phyloP scores from a whole-genome alignment of 2,113 vertebrate genomes.

The Tauraco erythrolophus region DNA sequence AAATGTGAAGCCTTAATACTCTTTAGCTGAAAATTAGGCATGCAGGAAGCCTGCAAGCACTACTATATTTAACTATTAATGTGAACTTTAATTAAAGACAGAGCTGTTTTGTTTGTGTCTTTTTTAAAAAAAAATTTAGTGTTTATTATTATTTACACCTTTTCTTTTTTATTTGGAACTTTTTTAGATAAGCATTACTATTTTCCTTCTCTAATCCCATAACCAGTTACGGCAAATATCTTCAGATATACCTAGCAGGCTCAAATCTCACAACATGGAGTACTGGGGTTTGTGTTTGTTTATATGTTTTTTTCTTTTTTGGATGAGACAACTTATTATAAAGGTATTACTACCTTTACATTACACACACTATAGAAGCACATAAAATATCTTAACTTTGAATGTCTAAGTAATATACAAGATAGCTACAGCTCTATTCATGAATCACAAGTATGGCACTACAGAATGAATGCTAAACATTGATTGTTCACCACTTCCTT shows the following conservation, averaged over 20 bases:
- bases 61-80: not conserved
- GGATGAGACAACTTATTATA: not conserved
- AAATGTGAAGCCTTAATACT: not conserved
- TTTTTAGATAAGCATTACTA: not conserved
- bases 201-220: not conserved
- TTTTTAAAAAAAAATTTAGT: no score
- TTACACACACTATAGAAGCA: not conserved
- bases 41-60: not conserved
- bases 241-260: not conserved
- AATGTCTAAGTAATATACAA: not conserved
- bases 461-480: not conserved
- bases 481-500: not conserved
- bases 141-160: not conserved
- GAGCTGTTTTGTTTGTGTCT: not conserved
- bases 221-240: not conserved
- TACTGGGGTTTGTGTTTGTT: not conserved
- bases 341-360: not conserved
- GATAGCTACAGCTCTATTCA: not conserved
- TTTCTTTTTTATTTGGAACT: not conserved
- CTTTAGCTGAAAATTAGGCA: not conserved
- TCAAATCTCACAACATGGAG: not conserved
- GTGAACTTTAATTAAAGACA: not conserved
- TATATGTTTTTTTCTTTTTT: not conserved
- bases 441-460: not conserved
- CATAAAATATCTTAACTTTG: not conserved